phyloP scores from a whole-genome alignment of 2,888 invertebrate species.

The Cheilosia vernalis region DNA sequence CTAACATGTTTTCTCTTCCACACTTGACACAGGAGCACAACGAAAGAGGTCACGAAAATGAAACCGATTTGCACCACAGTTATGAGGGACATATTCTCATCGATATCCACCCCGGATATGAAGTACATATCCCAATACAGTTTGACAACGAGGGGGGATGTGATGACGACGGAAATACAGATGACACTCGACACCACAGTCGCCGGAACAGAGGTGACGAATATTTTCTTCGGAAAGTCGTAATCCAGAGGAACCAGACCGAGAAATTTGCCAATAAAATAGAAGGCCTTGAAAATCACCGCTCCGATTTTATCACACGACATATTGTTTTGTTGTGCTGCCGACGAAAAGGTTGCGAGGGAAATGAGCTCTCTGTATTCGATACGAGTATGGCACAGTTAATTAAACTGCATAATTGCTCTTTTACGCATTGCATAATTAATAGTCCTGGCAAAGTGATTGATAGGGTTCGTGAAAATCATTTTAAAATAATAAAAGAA shows the following conservation, averaged over 20 bases:
- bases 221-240: conserved; percentile 26
- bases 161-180: conserved; percentile 36
- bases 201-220: conserved; percentile 26
- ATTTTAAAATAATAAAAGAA: too few species aligned
- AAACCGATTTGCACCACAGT: conserved; percentile 54
- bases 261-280: conserved; percentile 48
- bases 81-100: conserved; percentile 56
- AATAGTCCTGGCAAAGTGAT: conserved; percentile 30
- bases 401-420: conserved; percentile 54
- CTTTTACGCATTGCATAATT: conserved; percentile 48
- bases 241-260: conserved; percentile 46
- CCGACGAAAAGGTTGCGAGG: neutral
- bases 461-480: neutral
- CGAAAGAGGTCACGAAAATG: conserved; percentile 67
- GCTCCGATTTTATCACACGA: conserved; percentile 52
- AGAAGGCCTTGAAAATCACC: conserved; percentile 28
- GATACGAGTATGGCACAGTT: neutral
- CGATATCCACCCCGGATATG: conserved; percentile 47
- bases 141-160: conserved; percentile 48
- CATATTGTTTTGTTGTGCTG: conserved; percentile 7
- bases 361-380: conserved; percentile 5
- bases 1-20: conserved; percentile 28
- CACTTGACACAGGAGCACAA: conserved; percentile 76
- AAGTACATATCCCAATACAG: conserved; percentile 49
- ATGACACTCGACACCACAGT: conserved; percentile 43